Base-by-base conservation (phyloP, 2,797 vertebrate genomes). In the Pogonophryne albipinna region DNA sequence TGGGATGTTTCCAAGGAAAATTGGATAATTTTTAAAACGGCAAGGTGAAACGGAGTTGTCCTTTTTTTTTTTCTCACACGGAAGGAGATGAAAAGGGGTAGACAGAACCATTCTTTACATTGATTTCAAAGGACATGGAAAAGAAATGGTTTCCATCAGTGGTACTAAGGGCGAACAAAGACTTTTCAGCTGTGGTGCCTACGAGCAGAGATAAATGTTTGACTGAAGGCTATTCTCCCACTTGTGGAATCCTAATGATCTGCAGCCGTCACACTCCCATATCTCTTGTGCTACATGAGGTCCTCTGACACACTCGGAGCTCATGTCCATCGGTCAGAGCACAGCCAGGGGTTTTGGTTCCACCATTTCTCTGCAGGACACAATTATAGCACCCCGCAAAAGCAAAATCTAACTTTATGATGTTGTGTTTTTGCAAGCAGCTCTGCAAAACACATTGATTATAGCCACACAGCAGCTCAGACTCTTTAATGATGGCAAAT, bases 71-170 rank as follows among this genome's bases (percentile, higher is more conserved):
- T 3, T 10, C 34, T 17, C 47, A 61, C 55, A 38, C 14, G 63
- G 45, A 77, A 61, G 70, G 71, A 76, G 76, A 76, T 60, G 82
- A 85, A 75, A 72, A 76, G 64, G 51, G 60, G 41, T 31, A 79
- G 91, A 90, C 89, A 89, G 78, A 87, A 78, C 79, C 78, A 68
- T 87, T 91, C 83, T 86, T 88, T 73, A 76, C 85, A 92, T 93
- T 91, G 91, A 93, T 91, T 91, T 89, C 84, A 82, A 83, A 85
- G 85, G 91, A 92, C 86, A 78, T 11, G 50, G 78, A 78, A 86
- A 92, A 89, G 86, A 77, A 92, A 93, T 88, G 85, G 85, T 84
- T 91, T 93, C 89, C 84, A 93, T 94, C 92, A 91, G 85, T n/a
- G 66, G 76, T 69, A 84, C 88, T 89, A 65, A 89, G 85, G 88